Evolutionary conservation across 2,113 vertebrate species (phyloP).

Genomic region (Isurus oxyrinchus): DNA sequence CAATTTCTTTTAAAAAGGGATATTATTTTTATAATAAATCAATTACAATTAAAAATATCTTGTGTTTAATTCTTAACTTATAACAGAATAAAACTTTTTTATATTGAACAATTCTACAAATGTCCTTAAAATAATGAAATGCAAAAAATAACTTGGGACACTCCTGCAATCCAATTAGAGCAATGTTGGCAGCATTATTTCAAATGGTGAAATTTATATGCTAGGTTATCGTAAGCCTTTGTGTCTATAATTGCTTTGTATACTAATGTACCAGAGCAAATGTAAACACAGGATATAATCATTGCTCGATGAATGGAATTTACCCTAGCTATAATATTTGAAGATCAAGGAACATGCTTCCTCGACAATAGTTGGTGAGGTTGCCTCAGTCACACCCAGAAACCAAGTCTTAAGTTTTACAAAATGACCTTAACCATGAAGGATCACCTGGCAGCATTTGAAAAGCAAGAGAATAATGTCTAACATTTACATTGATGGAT

Average conservation of each 20-base stretch:
- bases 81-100: neutral
- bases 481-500: neutral
- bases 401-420: neutral
- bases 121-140: neutral
- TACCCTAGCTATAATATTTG: neutral
- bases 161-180: neutral
- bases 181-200: neutral
- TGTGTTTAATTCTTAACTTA: neutral
- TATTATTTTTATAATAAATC: neutral
- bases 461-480: neutral
- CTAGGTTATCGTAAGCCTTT: neutral
- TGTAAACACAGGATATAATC: slow-evolving; percentile 16
- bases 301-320: neutral
- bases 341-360: neutral
- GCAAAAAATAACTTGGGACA: neutral
- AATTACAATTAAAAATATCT: neutral
- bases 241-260: neutral
- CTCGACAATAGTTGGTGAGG: too few species aligned
- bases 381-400: neutral
- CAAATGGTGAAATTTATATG: neutral
- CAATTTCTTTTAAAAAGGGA: neutral
- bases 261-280: neutral
- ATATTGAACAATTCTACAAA: neutral
- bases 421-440: neutral
- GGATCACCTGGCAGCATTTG: neutral